A percentile compares a stretch with the other conserved stretches of the same genome.
These are phyloP conservation scores for Shargacucullia verbasci DNA, from an alignment of 2,888 invertebrate genomes.

Conservation along the genomic window DNA sequence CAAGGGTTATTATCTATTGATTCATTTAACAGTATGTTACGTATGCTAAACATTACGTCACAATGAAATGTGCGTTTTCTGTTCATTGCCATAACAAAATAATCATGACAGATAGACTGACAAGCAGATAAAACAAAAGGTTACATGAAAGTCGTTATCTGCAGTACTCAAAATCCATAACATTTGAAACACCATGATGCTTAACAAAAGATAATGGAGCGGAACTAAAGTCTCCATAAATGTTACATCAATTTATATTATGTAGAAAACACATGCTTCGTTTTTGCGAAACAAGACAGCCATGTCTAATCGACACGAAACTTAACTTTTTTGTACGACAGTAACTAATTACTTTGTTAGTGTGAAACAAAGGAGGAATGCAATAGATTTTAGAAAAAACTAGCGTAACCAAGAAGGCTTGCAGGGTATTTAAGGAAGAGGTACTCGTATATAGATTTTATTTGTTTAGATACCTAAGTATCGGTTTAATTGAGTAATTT, in stretches of 20 bases:
- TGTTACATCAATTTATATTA: conserved; percentile 43
- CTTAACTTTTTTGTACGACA: conserved; percentile 39
- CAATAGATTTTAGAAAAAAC: conserved; percentile 13
- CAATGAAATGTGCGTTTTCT: conserved; percentile 2
- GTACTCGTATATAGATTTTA: conserved; percentile 31
- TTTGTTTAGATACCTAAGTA: conserved; percentile 6
- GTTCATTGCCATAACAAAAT: conserved; percentile 13
- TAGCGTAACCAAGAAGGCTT: conserved; percentile 11
- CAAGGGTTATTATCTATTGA: background rate
- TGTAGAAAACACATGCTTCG: conserved; percentile 37
- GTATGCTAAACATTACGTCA: conserved; percentile 16
- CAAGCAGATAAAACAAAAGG: conserved; percentile 24
- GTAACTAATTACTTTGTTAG: conserved; percentile 49
- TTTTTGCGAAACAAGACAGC: conserved; percentile 45
- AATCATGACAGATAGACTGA: conserved; percentile 8
- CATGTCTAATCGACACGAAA: conserved; percentile 42
- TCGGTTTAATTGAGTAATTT: conserved; percentile 15
- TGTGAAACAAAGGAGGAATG: conserved; percentile 25
- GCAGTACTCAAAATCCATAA: conserved; percentile 17
- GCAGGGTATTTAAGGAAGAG: conserved; percentile 13
- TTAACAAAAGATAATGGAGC: conserved; percentile 44
- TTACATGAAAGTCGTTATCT: conserved; percentile 15
- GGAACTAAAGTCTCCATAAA: conserved; percentile 41
- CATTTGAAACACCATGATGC: conserved; percentile 22
- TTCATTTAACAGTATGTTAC: background rate